Evolutionary conservation across 2,797 vertebrate genomes (phyloP), one percentile per base, ranked within the genome.

Genomic region (Spatula versicolor): DNA sequence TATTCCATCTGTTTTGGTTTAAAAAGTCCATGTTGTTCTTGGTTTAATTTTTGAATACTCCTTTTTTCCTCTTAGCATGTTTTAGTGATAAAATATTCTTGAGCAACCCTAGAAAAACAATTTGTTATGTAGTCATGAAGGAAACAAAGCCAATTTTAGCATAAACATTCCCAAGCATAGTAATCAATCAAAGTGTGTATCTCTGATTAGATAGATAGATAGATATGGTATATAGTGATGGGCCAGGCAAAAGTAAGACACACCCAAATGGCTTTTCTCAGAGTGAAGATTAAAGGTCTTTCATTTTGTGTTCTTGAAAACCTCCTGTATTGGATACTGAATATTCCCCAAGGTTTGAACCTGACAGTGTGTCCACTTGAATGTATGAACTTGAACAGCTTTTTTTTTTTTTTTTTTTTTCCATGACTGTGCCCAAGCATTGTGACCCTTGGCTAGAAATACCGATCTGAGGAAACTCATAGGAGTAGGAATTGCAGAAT

Each of bases 1-100:
- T 83, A 77, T 93, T 90, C 95, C 83, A 86, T 96, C 91, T 96
- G 91, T 12, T 92, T 94, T 82, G 45, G 10, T 77, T 93, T 92
- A 67, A 26, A 93, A 95, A 88, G 85, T 83, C 78, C 23, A 1
- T 83, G 68, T 91, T 93, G 50, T 78, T 95, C 87, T 91, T 91
- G n/a, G 67, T 92, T 92, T 86, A 73, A 84, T 88, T 86, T 77
- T 77, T 68, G 71, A 92, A 79, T 79, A 76, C 15, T 91, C 15
- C 11, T 37, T 91, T 88, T 86, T 86, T 86, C 67, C 48, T 93
- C 31, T 60, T 92, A 52, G 41, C 2, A 0, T 93, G 56, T 90
- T 79, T 82, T 43, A 92, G 74, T 56, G 74, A 93, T 74, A 92
- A 95, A 91, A 76, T 82, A 84, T 58, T 88, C 77, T 84, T 94